phyloP scores from a whole-genome alignment of 2,113 vertebrate genomes.

The Orycteropus afer region DNA sequence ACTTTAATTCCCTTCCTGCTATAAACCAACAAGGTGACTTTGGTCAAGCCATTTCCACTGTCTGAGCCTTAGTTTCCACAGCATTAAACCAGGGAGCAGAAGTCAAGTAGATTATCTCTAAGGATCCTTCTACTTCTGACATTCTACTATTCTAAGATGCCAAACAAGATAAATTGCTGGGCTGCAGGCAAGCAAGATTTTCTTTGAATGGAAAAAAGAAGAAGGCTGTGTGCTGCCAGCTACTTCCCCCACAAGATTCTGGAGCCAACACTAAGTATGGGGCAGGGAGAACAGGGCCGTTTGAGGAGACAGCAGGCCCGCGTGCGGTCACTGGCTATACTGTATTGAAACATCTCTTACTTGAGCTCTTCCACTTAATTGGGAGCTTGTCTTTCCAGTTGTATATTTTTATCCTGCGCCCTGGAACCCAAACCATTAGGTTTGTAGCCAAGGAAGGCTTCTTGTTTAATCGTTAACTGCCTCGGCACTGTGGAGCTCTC shows the following conservation, averaged over 20 bases:
- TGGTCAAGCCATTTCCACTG: not conserved
- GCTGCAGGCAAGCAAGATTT: conserved; percentile 39
- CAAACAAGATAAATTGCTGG: conserved; percentile 17
- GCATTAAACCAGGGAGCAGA: not conserved
- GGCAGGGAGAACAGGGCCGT: conserved; percentile 30
- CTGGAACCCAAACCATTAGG: conserved; percentile 73
- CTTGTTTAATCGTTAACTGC: conserved; percentile 79
- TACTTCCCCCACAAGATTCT: not conserved
- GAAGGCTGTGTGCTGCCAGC: conserved; percentile 25
- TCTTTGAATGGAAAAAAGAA: conserved; percentile 70
- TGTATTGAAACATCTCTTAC: conserved; percentile 47
- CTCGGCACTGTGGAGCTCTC: conserved; percentile 44
- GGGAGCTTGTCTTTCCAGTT: conserved; percentile 70
- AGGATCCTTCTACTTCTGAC: not conserved
- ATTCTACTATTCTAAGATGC: not conserved
- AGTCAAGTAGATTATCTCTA: not conserved
- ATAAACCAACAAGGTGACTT: not conserved
- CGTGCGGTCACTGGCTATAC: conserved; percentile 62
- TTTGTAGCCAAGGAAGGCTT: conserved; percentile 68
- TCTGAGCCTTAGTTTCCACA: not conserved
- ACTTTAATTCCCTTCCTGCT: not conserved
- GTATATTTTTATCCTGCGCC: conserved; percentile 73
- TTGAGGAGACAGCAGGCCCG: conserved; percentile 66
- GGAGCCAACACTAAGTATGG: conserved; percentile 54
- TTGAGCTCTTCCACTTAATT: conserved; percentile 59